Conservation (phyloP, 1,140 invertebrate genomes). For the Hormaphis cornu region DNA sequence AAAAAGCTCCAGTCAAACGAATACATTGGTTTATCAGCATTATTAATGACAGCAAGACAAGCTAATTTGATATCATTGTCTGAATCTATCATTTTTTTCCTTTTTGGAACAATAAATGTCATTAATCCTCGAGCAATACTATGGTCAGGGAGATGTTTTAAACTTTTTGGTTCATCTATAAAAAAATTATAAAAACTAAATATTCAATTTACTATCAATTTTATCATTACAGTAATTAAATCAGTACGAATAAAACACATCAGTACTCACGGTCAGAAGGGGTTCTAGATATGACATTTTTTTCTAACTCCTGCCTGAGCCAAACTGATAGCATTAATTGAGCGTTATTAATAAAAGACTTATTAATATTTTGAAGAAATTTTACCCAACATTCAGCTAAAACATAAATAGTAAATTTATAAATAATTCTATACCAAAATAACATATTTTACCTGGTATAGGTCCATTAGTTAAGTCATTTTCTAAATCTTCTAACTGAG, state of each 20-base stretch:
- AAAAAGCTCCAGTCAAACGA: constrained; percentile 16
- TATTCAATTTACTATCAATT: too few relatives aligned
- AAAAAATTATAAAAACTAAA: not conserved
- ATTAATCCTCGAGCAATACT: constrained; percentile 21
- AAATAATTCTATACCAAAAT: not conserved
- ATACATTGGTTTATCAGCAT: constrained; percentile 16
- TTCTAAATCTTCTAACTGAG: constrained; percentile 10
- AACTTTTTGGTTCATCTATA: constrained; percentile 23
- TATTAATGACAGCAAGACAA: constrained; percentile 11
- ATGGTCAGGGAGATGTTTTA: not conserved
- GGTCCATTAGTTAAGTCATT: constrained; percentile 6
- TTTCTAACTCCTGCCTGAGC: not conserved
- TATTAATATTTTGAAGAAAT: constrained; percentile 21
- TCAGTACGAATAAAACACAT: too few relatives aligned
- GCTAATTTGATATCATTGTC: not conserved
- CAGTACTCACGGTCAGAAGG: not conserved
- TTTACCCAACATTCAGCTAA: constrained; percentile 19
- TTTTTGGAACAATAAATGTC: constrained; percentile 8
- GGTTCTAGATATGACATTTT: not conserved
- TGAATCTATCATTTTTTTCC: not conserved
- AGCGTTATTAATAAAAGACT: not conserved
- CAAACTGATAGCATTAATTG: constrained; percentile 1
- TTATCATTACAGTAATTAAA: too few relatives aligned
- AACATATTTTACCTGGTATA: not conserved
- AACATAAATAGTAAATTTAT: not conserved